phyloP scores from a whole-genome alignment of 2,888 invertebrate genomes.

The Xanthorhoe designata region DNA sequence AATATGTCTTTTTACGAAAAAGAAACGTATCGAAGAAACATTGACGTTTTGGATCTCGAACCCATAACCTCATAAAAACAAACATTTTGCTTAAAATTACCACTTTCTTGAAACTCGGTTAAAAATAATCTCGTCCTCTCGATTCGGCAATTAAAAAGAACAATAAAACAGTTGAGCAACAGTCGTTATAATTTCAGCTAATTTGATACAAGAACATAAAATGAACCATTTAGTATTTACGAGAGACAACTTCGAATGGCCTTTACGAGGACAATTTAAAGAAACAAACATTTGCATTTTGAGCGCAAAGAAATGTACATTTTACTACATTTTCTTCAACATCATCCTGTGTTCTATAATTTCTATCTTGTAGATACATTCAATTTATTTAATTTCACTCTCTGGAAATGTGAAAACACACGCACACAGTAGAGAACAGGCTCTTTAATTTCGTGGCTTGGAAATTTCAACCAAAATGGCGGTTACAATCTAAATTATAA shows the following conservation, averaged over 20 bases:
- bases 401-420: too few species aligned
- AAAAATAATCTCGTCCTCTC: constrained; percentile 11
- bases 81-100: background rate
- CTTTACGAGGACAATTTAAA: constrained; percentile 23
- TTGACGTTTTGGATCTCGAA: too few species aligned
- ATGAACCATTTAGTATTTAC: constrained; percentile 26
- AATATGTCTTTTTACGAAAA: too few species aligned
- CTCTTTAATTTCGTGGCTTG: too few species aligned
- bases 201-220: constrained; percentile 35
- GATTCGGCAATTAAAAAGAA: constrained; percentile 22
- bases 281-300: constrained; percentile 26
- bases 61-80: too few species aligned
- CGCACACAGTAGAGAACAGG: too few species aligned
- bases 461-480: too few species aligned
- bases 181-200: constrained; percentile 32
- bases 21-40: too few species aligned
- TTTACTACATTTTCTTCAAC: background rate
- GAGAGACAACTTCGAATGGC: constrained; percentile 26
- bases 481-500: too few species aligned
- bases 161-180: constrained; percentile 28
- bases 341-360: too few species aligned
- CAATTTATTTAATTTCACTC: too few species aligned
- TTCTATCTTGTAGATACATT: too few species aligned
- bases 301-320: background rate
- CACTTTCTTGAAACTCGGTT: background rate